Base-by-base conservation (phyloP, 2,113 vertebrate genomes). In the Eudyptes chrysolophus region DNA sequence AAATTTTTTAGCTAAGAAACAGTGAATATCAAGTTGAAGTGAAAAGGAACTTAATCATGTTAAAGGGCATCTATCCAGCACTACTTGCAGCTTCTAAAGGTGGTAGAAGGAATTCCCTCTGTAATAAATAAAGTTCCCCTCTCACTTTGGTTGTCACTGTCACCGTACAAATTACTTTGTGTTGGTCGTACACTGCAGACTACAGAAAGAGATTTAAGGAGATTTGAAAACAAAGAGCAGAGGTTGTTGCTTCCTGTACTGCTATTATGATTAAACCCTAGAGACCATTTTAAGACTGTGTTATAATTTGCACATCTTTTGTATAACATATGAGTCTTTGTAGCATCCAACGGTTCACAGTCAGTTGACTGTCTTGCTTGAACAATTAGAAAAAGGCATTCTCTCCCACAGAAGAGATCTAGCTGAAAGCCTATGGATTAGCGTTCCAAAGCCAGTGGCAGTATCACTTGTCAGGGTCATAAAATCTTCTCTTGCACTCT, bases 291-390 rank as follows among this genome's bases (percentile, higher is more conserved):
- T 69, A 89, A 77, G 57, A 58, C 71, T 77, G 10, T 80, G 70
- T 87, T 95, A 89, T 84, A 79, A 92, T 96, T 87, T 95, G 87
- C 72, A 89, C 79, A 75, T 80, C 61, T 87, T 94, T 92, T 91
- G 80, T 95, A 57, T 19, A 85, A 87, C 61, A 87, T 57, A 72
- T n/a, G 58, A 92, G 69, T 83, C 79, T 92, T 94, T 49, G 64
- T 74, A 95, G 60, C 32, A 83, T 46, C 34, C 75, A 74, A 6
- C 7, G 2, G 76, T 72, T 94, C 92, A 96, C 85, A 91, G 77
- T 21, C 89, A 44, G 51, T 55, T 95, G 91, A 76, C 21, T 62
- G 75, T 46, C 58, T 94, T 95, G 74, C 48, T 62, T 85, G 36
- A 87, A 44, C 68, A 70, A 66, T 77, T 85, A 64, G 19, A 72